Evolutionary conservation across 2,113 vertebrate genomes (phyloP), one percentile per base, ranked within the genome.

Genomic region (Entosphenus tridentatus): DNA sequence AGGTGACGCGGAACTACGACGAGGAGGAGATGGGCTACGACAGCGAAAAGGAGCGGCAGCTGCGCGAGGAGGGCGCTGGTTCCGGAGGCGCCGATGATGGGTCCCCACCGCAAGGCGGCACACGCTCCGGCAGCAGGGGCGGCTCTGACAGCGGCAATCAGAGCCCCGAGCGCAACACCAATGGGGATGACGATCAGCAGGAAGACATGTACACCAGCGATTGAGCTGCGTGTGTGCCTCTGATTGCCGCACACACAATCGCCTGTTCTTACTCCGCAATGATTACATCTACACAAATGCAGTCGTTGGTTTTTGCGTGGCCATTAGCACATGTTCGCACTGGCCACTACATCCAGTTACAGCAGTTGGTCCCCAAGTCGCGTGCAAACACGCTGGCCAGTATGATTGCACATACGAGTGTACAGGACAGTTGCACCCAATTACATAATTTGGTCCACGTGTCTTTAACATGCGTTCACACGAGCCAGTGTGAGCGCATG

Each of bases 181-280:
- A 95, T 0, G 89, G 90, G 39, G 92, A 96, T 1, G 90, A 96
- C 73, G 90, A 92, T 74, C 88, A 93, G 9, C 87, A 95, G 68
- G 92, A 93, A 75, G 93, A 98, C 79, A 96, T 98, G 90, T 91
- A 98, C 73, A 96, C 96, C 91, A 98, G 93, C 67, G 90, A 98
- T 78, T 96, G 78, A 88, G 55, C 62, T 8, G 62, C 62, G 8
- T 16, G n/a, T 65, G n/a, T 65, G n/a, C 62, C 21, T n/a, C 62
- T n/a, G n/a, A 16, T 65, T 65, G 62, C n/a, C 62, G 21, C 21
- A 16, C 62, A 65, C 59, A 16, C 62, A 65, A 16, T 10, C n/a
- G 62, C 21, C 21, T 65, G 62, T 65, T 65, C 62, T 65, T 9
- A 9, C 9, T 65, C 21, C 62, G 62, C 21, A 21, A 65, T 16